phyloP scores from a whole-genome alignment of 2,113 vertebrate species.

The Ctenomys sociabilis region DNA sequence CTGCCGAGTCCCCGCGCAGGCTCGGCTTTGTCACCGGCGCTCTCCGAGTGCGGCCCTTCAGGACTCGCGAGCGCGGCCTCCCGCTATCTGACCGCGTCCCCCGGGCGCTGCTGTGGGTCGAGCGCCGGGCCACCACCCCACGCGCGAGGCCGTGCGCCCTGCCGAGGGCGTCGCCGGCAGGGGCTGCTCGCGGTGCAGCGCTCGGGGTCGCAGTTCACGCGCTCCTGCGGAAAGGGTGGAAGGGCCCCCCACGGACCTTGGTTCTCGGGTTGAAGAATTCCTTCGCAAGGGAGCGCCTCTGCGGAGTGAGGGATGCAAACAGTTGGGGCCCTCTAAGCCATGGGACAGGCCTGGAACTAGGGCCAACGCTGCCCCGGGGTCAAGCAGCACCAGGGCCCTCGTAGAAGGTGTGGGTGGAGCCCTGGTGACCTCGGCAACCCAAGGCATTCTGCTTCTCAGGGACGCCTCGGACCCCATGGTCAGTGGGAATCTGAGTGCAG shows the following conservation, averaged over 20 bases:
- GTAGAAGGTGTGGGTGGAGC: not conserved
- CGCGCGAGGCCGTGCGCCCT: not conserved
- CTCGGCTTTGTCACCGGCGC: not conserved
- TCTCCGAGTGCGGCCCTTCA: not conserved
- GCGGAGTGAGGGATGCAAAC: not conserved
- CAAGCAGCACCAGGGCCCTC: not conserved
- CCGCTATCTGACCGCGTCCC: fast-evolving
- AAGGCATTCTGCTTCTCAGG: not conserved
- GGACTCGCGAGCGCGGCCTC: fast-evolving
- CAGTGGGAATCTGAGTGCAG: not conserved
- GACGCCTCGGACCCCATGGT: not conserved
- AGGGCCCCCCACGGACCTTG: fast-evolving
- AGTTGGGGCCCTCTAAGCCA: not conserved
- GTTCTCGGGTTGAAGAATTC: too few relatives aligned
- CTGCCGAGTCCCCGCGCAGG: not conserved
- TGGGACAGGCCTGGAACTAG: too few relatives aligned
- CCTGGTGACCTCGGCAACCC: not conserved
- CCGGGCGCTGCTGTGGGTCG: not conserved
- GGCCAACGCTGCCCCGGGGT: not conserved
- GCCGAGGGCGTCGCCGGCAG: constrained; percentile 36
- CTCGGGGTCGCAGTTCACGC: fast-evolving
- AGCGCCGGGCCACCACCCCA: not conserved
- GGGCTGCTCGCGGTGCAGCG: not conserved
- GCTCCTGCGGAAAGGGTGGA: not conserved
- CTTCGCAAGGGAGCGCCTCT: not conserved